phyloP scores from a whole-genome alignment of 2,888 invertebrate genomes.

The Agrochola macilenta region DNA sequence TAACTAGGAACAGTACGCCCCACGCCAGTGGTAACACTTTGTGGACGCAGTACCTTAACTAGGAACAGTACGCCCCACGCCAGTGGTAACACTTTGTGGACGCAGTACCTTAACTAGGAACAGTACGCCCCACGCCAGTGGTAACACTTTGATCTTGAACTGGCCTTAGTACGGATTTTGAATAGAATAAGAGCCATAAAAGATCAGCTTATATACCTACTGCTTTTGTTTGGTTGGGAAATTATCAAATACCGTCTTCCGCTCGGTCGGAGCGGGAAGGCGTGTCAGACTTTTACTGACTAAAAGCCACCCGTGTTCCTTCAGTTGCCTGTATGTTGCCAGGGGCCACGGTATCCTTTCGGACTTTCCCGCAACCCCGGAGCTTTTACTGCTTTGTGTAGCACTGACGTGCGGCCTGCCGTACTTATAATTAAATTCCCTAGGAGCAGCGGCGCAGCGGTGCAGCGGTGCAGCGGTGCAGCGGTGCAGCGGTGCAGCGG shows the following conservation, averaged over 20 bases:
- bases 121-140: not conserved
- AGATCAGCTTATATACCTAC: no score
- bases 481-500: constrained; percentile 4
- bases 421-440: not conserved
- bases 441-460: not conserved
- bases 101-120: not conserved
- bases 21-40: not conserved
- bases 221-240: no score
- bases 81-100: not conserved
- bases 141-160: not conserved
- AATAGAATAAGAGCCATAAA: not conserved
- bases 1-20: not conserved
- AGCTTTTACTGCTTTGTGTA: not conserved
- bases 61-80: not conserved
- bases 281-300: no score
- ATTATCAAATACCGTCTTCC: no score
- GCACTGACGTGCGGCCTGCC: not conserved
- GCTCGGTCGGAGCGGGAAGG: no score
- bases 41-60: not conserved
- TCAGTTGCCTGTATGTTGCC: no score
- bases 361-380: no score
- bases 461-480: not conserved
- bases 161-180: not conserved
- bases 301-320: no score
- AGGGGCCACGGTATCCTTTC: no score